Evolutionary conservation across 1,140 invertebrate species (phyloP), one percentile per base, ranked within the genome.

Genomic region (Proctacanthus coquilletti): DNA sequence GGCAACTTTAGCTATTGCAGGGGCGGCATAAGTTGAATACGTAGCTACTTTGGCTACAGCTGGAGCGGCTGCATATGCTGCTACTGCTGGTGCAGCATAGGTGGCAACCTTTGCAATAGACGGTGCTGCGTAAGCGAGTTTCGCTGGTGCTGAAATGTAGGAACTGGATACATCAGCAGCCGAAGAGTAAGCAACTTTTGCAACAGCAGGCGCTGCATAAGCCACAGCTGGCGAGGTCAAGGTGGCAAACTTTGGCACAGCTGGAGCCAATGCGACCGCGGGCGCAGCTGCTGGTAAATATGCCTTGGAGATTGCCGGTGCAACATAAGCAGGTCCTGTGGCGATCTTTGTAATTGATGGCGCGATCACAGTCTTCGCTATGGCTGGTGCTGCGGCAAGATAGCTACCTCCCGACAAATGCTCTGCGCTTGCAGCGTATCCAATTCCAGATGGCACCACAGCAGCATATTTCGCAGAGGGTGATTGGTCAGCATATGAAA

Each of bases 401-500:
- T 17, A 5, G 4, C 15, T 13, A 4, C 11, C 6, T 34, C 17
- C 13, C 6, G 33, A 5, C 53, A 14, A 37, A n/a, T n/a, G n/a
- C n/a, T n/a, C n/a, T n/a, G n/a, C n/a, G n/a, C n/a, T n/a, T 49
- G 56, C 40, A 52, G 55, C 3, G 55, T 36, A 43, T 45, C 52
- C 52, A 11, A 56, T 50, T 11, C 51, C 51, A 1, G 55, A 53
- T 3, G 55, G 56, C 33, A 50, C 50, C 18, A 57, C 47, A 0
- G 48, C 48, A 0, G 56, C 54, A 38, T 44, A 58, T 43, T 58
- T 54, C 27, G 53, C 48, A 10, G 54, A 50, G 17, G 54, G 56
- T 0, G 55, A 58, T 41, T 54, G 52, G 6, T 58, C 55, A 6
- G 56, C 51, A 41, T 59, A 59, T 19, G 48, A 46, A 11, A 56